Percentiles rank a stretch among this genome's conserved stretches.
Conservation (phyloP, 2,797 vertebrate species). For the Parauchenoglanis ngamensis region DNA sequence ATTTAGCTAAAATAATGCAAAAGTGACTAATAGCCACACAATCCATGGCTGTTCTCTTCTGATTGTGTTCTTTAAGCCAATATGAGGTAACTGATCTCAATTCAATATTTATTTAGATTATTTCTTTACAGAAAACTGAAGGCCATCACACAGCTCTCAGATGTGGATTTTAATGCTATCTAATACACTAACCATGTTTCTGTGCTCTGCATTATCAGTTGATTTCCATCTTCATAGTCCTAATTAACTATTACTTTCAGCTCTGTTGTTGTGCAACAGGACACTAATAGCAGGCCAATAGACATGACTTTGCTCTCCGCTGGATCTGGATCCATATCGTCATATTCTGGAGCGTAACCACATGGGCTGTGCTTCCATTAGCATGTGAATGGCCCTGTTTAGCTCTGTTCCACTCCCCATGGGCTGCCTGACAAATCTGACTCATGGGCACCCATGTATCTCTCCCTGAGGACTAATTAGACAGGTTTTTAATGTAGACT, state of each 20-base stretch:
- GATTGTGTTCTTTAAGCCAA: not conserved
- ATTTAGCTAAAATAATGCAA: not conserved
- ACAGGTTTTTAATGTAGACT: constrained; percentile 41
- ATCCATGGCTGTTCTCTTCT: not conserved
- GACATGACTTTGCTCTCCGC: constrained; percentile 18
- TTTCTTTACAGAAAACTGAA: not conserved
- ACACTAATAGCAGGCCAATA: not conserved
- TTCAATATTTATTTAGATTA: not conserved
- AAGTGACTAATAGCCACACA: not conserved
- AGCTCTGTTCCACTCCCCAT: constrained; percentile 26
- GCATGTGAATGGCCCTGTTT: constrained; percentile 47
- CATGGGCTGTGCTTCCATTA: constrained; percentile 46
- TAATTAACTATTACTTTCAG: not conserved
- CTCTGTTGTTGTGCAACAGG: not conserved
- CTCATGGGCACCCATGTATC: constrained; percentile 15
- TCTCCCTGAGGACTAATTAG: constrained; percentile 56
- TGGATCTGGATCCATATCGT: constrained; percentile 34
- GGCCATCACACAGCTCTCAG: not conserved
- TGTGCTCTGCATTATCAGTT: not conserved
- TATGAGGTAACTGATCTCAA: not conserved
- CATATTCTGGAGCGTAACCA: constrained; percentile 23
- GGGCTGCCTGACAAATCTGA: constrained; percentile 45
- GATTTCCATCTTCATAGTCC: not conserved
- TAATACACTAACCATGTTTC: not conserved
- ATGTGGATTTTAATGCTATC: constrained; percentile 1